phyloP scores from a whole-genome alignment of 2,797 vertebrate species.

The Betta splendens region DNA sequence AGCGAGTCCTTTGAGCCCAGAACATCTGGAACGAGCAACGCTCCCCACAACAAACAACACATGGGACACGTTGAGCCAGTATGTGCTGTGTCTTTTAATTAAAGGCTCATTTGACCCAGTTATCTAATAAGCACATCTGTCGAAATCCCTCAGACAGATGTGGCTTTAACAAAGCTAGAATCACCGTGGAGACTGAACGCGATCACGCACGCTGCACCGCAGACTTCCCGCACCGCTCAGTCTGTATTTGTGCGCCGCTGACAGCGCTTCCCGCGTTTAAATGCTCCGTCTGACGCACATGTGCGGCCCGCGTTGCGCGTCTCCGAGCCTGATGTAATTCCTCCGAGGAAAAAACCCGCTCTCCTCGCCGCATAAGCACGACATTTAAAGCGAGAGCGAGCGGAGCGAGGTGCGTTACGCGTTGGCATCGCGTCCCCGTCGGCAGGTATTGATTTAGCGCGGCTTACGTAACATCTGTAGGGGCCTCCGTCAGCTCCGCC shows the following conservation, averaged over 20 bases:
- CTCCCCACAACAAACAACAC: no score
- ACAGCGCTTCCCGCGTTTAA: slow-evolving; percentile 20
- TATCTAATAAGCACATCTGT: slow-evolving; percentile 76
- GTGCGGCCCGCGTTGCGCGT: slow-evolving; percentile 20
- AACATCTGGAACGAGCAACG: slow-evolving; percentile 41
- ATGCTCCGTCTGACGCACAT: slow-evolving; percentile 18
- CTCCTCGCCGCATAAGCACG: not conserved
- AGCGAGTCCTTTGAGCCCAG: no score
- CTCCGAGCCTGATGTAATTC: slow-evolving; percentile 10
- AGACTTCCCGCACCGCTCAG: slow-evolving; percentile 12
- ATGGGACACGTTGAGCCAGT: no score
- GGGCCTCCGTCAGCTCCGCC: slow-evolving; percentile 55
- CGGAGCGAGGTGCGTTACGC: slow-evolving; percentile 22
- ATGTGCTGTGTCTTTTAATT: slow-evolving; percentile 14
- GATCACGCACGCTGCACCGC: slow-evolving; percentile 29
- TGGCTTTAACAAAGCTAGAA: slow-evolving; percentile 20
- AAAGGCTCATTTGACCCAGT: slow-evolving; percentile 58
- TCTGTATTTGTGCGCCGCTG: slow-evolving; percentile 12
- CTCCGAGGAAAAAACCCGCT: slow-evolving; percentile 7
- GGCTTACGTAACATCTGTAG: slow-evolving; percentile 68
- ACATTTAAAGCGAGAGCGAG: slow-evolving; percentile 14
- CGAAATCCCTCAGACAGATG: slow-evolving; percentile 68
- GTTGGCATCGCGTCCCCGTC: slow-evolving; percentile 24
- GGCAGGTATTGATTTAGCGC: slow-evolving; percentile 53
- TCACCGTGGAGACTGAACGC: slow-evolving; percentile 20